Conservation (phyloP, 2,888 invertebrate genomes). For the Arctia plantaginis region DNA sequence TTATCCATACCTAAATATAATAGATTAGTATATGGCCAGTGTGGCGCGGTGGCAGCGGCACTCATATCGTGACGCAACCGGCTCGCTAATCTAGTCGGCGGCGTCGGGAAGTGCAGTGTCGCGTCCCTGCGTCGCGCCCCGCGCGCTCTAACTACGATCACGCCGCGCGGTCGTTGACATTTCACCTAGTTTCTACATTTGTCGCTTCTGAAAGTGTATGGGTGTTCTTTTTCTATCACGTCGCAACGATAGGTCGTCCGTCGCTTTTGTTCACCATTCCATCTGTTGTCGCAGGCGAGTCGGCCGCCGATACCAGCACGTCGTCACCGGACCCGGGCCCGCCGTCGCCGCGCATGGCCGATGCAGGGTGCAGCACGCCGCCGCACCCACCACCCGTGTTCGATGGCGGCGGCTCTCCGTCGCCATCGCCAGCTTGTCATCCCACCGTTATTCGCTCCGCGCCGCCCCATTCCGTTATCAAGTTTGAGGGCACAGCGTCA, state of each 20-base stretch:
- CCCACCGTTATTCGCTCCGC: constrained; percentile 87
- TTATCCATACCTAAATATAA: constrained; percentile 55
- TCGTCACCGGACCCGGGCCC: constrained; percentile 96
- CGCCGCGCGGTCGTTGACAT: constrained; percentile 84
- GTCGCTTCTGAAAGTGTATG: constrained; percentile 76
- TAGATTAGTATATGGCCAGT: constrained; percentile 68
- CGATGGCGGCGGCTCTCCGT: constrained; percentile 81
- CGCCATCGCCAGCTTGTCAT: constrained; percentile 78
- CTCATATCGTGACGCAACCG: constrained; percentile 83
- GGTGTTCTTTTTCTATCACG: constrained; percentile 73
- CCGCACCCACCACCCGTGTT: constrained; percentile 86
- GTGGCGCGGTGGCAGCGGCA: constrained; percentile 60
- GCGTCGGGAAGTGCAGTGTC: constrained; percentile 87
- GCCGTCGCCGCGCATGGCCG: constrained; percentile 93
- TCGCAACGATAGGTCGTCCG: constrained; percentile 56
- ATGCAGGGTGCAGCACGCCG: constrained; percentile 88
- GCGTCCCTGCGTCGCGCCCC: constrained; percentile 83
- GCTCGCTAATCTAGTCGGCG: constrained; percentile 86
- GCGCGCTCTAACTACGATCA: constrained; percentile 78
- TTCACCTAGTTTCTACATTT: constrained; percentile 85
- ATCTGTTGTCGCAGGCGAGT: constrained; percentile 90
- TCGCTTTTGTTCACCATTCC: constrained; percentile 67
- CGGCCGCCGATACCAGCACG: constrained; percentile 96
- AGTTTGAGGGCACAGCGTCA: constrained; percentile 83
- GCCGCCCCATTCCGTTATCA: constrained; percentile 87